Conservation (phyloP, 2,797 vertebrate genomes). For the Prunella strophiata region DNA sequence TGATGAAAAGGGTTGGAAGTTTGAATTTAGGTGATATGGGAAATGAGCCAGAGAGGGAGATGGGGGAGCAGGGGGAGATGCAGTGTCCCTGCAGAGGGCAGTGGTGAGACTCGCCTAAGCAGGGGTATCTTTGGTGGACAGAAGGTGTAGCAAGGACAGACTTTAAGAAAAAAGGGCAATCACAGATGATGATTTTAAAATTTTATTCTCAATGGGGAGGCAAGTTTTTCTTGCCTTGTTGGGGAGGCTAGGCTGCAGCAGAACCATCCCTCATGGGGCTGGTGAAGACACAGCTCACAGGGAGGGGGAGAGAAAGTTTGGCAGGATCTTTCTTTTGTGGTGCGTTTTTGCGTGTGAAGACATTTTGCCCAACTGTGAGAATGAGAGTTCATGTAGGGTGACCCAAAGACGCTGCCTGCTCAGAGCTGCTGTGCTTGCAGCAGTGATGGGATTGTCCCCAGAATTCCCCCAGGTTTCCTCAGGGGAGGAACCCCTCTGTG, state of each 20-base stretch:
- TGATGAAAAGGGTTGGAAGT: background rate
- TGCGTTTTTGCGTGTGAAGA: conserved; percentile 29
- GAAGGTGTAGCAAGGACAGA: accelerated
- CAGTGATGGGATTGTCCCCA: background rate
- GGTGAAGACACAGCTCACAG: background rate
- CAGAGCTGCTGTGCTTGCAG: background rate
- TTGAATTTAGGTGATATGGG: background rate
- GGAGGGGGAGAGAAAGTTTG: background rate
- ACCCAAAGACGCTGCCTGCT: accelerated
- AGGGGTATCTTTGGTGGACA: accelerated
- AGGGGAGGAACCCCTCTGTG: accelerated
- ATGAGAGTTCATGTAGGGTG: background rate
- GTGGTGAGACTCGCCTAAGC: background rate
- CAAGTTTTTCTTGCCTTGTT: background rate
- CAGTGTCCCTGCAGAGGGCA: background rate
- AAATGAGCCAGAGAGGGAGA: background rate
- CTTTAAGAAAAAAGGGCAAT: background rate
- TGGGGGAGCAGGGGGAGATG: background rate
- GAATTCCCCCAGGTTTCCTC: background rate
- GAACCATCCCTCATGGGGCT: background rate
- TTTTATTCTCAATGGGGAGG: background rate
- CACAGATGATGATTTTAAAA: background rate
- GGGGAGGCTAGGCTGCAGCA: accelerated
- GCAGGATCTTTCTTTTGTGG: background rate
- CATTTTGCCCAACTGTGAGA: conserved; percentile 29